These are phyloP conservation scores for Allobates femoralis DNA, from an alignment of 2,797 vertebrate genomes.

Conservation along the genomic window DNA sequence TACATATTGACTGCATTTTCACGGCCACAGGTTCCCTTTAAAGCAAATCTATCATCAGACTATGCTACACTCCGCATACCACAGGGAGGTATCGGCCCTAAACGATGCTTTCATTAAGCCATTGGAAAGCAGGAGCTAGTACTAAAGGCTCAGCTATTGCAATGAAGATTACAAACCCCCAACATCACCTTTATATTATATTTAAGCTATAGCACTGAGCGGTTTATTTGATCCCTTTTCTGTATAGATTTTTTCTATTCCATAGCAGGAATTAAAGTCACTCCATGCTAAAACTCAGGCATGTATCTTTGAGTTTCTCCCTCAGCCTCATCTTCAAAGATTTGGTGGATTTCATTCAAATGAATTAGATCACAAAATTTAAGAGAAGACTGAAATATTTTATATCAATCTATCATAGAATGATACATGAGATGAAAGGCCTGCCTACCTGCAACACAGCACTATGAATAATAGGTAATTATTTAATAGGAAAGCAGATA, in stretches of 20 bases:
- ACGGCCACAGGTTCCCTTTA: too few relatives aligned
- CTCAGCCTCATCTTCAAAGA: slow-evolving; percentile 8
- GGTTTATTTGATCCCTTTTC: background rate
- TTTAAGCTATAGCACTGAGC: background rate
- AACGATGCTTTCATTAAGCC: background rate
- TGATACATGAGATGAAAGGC: background rate
- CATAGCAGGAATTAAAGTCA: slow-evolving; percentile 1
- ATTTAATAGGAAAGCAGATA: slow-evolving; percentile 7
- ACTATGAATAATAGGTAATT: background rate
- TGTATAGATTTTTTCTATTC: slow-evolving; percentile 5
- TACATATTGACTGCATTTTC: too few relatives aligned
- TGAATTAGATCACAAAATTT: slow-evolving; percentile 8
- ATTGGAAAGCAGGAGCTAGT: background rate
- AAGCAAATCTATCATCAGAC: too few relatives aligned
- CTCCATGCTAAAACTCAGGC: background rate
- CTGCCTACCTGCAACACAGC: slow-evolving; percentile 8
- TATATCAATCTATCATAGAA: background rate
- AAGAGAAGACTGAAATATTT: background rate
- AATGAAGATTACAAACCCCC: background rate
- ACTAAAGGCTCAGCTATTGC: background rate
- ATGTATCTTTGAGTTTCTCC: background rate
- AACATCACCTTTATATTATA: slow-evolving; percentile 6
- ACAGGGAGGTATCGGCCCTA: too few relatives aligned
- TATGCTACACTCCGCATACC: too few relatives aligned
- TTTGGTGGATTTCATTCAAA: background rate